Evolutionary conservation across 2,888 invertebrate species (phyloP).

Genomic region (Rhamphomyia laevipes): DNA sequence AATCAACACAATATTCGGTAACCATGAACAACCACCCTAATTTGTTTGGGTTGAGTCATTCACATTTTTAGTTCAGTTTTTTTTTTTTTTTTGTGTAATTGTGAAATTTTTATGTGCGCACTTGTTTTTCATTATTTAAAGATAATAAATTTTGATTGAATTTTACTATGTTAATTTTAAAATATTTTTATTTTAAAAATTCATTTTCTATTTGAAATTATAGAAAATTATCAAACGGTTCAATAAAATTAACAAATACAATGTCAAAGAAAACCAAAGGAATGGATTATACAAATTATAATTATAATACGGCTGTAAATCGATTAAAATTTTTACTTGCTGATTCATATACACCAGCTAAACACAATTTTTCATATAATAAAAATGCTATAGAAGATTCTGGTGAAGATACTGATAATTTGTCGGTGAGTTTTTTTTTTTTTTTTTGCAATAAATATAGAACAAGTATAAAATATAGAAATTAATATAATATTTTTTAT

Average conservation of each 20-base stretch:
- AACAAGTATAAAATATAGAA: too few relatives aligned
- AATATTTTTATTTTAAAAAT: constrained; percentile 20
- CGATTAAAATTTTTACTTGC: constrained; percentile 64
- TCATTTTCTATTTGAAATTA: constrained; percentile 13
- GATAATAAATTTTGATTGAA: constrained; percentile 9
- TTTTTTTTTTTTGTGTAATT: not conserved
- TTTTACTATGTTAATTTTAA: constrained; percentile 5
- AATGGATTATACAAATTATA: constrained; percentile 71
- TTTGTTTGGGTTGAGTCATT: constrained; percentile 2
- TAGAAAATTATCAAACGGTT: constrained; percentile 14
- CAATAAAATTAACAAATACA: constrained; percentile 32
- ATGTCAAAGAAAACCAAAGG: constrained; percentile 37
- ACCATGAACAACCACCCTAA: constrained; percentile 13
- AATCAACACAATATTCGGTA: not conserved
- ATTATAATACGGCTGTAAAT: constrained; percentile 73
- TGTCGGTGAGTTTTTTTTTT: constrained; percentile 28
- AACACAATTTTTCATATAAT: constrained; percentile 21
- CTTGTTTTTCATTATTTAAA: too few relatives aligned
- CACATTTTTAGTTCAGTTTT: too few relatives aligned
- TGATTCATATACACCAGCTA: constrained; percentile 55
- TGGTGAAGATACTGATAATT: constrained; percentile 46
- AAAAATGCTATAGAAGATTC: constrained; percentile 39
- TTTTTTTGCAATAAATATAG: too few relatives aligned
- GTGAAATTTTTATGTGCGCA: constrained; percentile 5
- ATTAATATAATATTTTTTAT: not conserved